Evolutionary conservation across 1,140 invertebrate species (phyloP).

Genomic region (Brachionus asplanchnoidis): DNA sequence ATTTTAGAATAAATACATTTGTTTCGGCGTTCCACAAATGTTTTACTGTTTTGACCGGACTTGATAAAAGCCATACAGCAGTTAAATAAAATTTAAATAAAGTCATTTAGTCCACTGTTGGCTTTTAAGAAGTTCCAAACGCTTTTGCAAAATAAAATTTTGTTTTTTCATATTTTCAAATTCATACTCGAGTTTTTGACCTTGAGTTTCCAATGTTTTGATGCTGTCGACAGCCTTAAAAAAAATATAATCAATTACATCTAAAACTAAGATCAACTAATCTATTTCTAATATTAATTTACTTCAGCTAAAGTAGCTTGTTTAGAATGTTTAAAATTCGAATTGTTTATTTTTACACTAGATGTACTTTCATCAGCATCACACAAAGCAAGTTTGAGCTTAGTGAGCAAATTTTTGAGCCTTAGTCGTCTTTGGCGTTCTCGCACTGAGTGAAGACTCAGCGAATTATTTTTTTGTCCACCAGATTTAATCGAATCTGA

Average conservation of each 20-base stretch:
- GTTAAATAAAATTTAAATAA: not conserved
- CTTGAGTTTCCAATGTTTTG: not conserved
- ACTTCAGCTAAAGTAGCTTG: slow-evolving; percentile 38
- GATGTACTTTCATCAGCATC: not conserved
- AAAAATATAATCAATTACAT: not conserved
- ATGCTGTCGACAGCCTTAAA: not conserved
- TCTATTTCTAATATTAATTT: slow-evolving; percentile 17
- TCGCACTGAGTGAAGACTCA: not conserved
- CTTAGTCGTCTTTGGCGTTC: slow-evolving; percentile 7
- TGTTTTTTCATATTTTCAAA: not conserved
- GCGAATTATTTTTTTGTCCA: not conserved
- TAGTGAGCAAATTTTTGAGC: slow-evolving; percentile 20
- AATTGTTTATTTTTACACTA: not conserved
- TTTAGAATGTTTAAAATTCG: slow-evolving; percentile 30
- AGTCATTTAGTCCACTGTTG: not conserved
- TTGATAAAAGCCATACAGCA: not conserved
- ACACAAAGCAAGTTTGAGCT: not conserved
- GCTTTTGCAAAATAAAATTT: not conserved
- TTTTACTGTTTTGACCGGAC: not conserved
- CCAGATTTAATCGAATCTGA: not conserved
- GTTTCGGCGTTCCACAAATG: not conserved
- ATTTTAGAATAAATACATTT: not conserved
- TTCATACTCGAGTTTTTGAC: not conserved
- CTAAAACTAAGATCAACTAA: not conserved
- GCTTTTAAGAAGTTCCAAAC: not conserved